Evolutionary conservation across 35 echinoderm and acorn worm species (phyloP).

Genomic region (Eucidaris tribuloides): DNA sequence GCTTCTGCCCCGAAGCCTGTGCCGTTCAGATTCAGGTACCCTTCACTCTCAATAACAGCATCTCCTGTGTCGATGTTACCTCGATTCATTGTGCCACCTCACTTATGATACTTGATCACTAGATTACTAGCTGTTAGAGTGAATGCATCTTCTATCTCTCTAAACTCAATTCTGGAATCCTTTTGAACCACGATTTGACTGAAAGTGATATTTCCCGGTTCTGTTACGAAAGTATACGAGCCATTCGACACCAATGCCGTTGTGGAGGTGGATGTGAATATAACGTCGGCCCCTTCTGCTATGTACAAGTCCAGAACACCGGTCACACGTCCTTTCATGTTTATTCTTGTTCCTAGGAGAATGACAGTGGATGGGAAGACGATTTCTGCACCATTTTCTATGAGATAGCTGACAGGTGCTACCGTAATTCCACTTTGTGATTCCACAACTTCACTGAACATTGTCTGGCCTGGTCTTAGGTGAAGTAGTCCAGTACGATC

Average conservation of each 20-base stretch:
- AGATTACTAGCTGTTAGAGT: constrained; percentile 62
- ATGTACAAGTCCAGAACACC: constrained; percentile 67
- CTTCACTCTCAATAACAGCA: constrained; percentile 79
- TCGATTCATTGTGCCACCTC: constrained; percentile 71
- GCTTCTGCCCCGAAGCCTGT: constrained; percentile 52
- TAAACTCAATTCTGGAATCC: constrained; percentile 59
- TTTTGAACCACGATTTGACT: constrained; percentile 79
- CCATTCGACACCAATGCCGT: constrained; percentile 76
- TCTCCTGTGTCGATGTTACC: constrained; percentile 71
- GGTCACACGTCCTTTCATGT: constrained; percentile 61
- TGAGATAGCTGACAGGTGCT: constrained; percentile 77
- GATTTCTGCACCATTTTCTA: constrained; percentile 70
- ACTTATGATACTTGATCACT: constrained; percentile 76
- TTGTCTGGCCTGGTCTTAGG: constrained; percentile 48
- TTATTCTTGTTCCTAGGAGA: constrained; percentile 71
- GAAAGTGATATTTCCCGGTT: constrained; percentile 81
- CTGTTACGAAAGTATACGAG: constrained; percentile 49
- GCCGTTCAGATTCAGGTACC: constrained; percentile 61
- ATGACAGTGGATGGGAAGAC: constrained; percentile 83
- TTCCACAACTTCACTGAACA: constrained; percentile 88
- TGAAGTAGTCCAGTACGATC: constrained; percentile 78
- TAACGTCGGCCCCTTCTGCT: constrained; percentile 57
- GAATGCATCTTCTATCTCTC: constrained; percentile 58
- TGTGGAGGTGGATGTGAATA: constrained; percentile 66
- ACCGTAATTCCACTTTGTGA: constrained; percentile 77